Percentiles rank a stretch among this genome's conserved stretches.
Evolutionary conservation across 2,888 invertebrate species (phyloP).

Genomic region (Conchocele bisecta): DNA sequence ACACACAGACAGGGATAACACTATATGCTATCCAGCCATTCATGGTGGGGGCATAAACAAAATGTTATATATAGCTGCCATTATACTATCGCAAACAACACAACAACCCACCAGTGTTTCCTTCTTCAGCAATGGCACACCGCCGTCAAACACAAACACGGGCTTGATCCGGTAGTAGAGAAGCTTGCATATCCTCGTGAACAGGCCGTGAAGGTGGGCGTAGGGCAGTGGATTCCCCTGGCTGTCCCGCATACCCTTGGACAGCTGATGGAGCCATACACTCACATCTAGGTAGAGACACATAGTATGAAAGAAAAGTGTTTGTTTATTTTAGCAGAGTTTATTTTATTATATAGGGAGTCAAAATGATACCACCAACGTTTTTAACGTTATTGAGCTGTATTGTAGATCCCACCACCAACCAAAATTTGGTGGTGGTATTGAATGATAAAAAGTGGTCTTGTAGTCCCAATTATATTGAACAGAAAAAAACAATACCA

Average conservation of each 20-base stretch:
- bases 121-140: conserved; percentile 94
- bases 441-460: too few species aligned
- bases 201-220: conserved; percentile 96
- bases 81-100: too few species aligned
- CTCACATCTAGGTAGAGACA: conserved; percentile 91
- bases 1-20: too few species aligned
- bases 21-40: too few species aligned
- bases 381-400: too few species aligned
- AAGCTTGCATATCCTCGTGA: conserved; percentile 97
- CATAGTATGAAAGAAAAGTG: background rate
- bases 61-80: background rate
- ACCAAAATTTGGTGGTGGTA: too few species aligned
- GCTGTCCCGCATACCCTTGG: conserved; percentile 95
- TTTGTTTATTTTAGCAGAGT: background rate
- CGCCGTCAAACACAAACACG: conserved; percentile 99
- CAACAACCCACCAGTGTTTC: conserved; percentile 93
- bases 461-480: too few species aligned
- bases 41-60: background rate
- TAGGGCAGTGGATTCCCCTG: conserved; percentile 89
- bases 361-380: too few species aligned
- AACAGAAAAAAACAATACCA: too few species aligned
- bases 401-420: too few species aligned
- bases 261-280: conserved; percentile 99
- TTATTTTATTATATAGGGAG: too few species aligned
- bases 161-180: conserved; percentile 97